Conservation (phyloP, 37 sponge, comb jelly and placozoan genomes). For the Cliona cf. orientalis region DNA sequence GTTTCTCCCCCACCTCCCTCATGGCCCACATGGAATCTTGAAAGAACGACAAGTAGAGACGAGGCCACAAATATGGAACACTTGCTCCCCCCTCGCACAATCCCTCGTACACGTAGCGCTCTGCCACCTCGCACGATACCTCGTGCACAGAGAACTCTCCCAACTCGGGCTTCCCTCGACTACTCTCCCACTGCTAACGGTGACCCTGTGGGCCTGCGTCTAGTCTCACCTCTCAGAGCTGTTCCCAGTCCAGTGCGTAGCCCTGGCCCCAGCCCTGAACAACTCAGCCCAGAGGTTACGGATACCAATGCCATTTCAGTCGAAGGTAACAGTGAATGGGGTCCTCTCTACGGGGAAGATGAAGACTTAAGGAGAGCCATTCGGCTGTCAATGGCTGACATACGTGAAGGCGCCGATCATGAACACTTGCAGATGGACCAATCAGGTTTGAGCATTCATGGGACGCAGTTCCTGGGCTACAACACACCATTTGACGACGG, state of each 20-base stretch:
- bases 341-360: slow-evolving; percentile 37
- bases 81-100: not conserved
- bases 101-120: too few species aligned
- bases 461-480: slow-evolving; percentile 9
- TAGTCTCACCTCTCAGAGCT: not conserved
- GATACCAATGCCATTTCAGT: not conserved
- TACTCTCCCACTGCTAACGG: too few species aligned
- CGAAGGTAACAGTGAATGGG: not conserved
- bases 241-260: not conserved
- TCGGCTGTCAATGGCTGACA: slow-evolving; percentile 19
- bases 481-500: not conserved
- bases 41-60: too few species aligned
- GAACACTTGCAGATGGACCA: not conserved
- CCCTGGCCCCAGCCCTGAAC: not conserved
- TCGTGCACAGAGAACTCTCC: not conserved
- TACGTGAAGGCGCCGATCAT: not conserved
- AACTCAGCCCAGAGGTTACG: not conserved
- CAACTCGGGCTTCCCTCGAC: not conserved
- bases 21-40: too few species aligned
- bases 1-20: not conserved
- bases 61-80: too few species aligned
- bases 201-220: too few species aligned
- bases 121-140: not conserved
- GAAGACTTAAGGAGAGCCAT: slow-evolving; percentile 46
- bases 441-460: not conserved